These are phyloP conservation scores for Nylanderia fulva DNA, from an alignment of 1,140 invertebrate species.

Conservation along the genomic window DNA sequence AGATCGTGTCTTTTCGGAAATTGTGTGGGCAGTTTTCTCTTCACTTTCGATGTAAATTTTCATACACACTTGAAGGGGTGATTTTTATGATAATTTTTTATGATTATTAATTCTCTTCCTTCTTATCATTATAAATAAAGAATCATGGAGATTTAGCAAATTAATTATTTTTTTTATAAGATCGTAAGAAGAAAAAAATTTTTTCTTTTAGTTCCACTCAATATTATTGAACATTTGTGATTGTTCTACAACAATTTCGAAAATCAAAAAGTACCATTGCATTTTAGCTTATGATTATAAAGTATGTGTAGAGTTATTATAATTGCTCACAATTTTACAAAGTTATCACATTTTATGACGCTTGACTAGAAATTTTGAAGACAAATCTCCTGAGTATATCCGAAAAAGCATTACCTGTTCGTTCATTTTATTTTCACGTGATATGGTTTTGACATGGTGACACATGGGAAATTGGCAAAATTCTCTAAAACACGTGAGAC, in stretches of 20 bases:
- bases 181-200: not conserved
- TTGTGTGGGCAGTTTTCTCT: conserved; percentile 33
- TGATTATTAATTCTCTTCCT: not conserved
- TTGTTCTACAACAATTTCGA: not conserved
- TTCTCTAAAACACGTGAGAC: not conserved
- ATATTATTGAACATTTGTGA: not conserved
- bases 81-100: conserved; percentile 15
- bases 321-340: not conserved
- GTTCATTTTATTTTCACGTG: not conserved
- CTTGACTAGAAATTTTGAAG: not conserved
- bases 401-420: not conserved
- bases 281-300: not conserved
- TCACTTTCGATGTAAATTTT: conserved; percentile 45
- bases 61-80: conserved; percentile 26
- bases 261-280: not conserved
- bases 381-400: not conserved
- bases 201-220: not conserved
- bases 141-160: not conserved
- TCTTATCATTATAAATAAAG: not conserved
- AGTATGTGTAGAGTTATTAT: not conserved
- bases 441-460: conserved; percentile 21
- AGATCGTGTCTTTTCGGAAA: conserved; percentile 38
- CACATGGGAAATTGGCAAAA: conserved; percentile 24
- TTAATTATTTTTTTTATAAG: not conserved
- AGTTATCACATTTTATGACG: not conserved